Evolutionary conservation across 2,888 invertebrate genomes (phyloP).

Genomic region (Sycophila texana): DNA sequence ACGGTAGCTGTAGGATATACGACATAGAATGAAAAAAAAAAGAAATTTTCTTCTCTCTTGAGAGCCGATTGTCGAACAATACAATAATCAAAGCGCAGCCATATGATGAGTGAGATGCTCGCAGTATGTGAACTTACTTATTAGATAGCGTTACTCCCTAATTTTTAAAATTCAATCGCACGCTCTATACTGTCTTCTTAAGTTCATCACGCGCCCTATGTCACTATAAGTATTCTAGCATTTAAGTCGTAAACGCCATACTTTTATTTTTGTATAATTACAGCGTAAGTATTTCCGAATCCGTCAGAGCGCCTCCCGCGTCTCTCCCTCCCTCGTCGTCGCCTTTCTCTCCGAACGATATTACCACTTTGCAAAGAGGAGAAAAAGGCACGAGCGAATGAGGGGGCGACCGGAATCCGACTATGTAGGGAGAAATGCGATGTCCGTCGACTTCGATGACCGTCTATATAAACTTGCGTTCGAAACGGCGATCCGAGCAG

Average conservation of each 20-base stretch:
- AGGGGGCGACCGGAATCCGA: conserved; percentile 2
- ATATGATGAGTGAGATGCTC: conserved; percentile 56
- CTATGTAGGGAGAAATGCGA: not conserved
- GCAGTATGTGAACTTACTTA: conserved; percentile 48
- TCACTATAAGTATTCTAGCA: conserved; percentile 54
- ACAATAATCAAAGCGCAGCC: conserved; percentile 57
- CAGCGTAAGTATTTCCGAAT: conserved; percentile 41
- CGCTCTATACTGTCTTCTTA: conserved; percentile 14
- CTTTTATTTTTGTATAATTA: conserved; percentile 54
- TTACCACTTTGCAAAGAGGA: conserved; percentile 7
- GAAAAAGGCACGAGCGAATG: not conserved
- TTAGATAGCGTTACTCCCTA: conserved; percentile 37
- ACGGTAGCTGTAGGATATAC: no score
- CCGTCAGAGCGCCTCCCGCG: conserved; percentile 5
- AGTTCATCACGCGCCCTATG: conserved; percentile 42
- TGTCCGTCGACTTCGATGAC: no score
- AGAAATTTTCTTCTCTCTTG: conserved; percentile 9
- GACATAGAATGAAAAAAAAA: not conserved
- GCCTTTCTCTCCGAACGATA: not conserved
- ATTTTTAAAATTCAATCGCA: conserved; percentile 29
- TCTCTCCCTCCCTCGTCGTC: conserved; percentile 2
- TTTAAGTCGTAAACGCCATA: conserved; percentile 56
- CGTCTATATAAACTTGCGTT: no score
- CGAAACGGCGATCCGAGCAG: no score
- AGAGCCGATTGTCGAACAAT: conserved; percentile 46